These are phyloP conservation scores for Zeuzera pyrina DNA, from an alignment of 2,888 invertebrate species.

Conservation along the genomic window DNA sequence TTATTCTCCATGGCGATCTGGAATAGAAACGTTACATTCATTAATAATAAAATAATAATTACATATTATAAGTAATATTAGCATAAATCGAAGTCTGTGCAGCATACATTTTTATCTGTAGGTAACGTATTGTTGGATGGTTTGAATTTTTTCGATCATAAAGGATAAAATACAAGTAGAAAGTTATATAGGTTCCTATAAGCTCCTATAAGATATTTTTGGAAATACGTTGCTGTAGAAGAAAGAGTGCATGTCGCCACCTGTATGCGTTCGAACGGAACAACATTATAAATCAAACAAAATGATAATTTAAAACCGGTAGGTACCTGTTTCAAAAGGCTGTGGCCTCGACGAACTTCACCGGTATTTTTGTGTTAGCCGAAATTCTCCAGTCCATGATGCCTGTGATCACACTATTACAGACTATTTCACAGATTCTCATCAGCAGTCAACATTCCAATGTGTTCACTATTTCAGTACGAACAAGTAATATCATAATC, in stretches of 20 bases:
- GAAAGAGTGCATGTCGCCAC: slow-evolving; percentile 34
- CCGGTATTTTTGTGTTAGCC: slow-evolving; percentile 41
- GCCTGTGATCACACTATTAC: too few species aligned
- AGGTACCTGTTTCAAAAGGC: slow-evolving; percentile 69
- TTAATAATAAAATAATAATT: not conserved
- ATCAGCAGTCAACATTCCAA: slow-evolving; percentile 33
- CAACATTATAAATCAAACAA: slow-evolving; percentile 63
- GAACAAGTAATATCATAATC: slow-evolving; percentile 32
- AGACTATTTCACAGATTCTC: slow-evolving; percentile 18
- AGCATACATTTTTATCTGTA: too few species aligned
- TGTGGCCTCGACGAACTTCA: slow-evolving; percentile 61
- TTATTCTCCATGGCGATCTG: slow-evolving; percentile 28
- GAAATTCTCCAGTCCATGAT: slow-evolving; percentile 57
- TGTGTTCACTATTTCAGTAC: slow-evolving; percentile 17
- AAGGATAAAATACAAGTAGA: too few species aligned
- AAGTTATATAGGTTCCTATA: not conserved
- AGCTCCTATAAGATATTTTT: not conserved
- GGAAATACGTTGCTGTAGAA: not conserved
- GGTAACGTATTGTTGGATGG: too few species aligned
- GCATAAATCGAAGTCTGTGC: too few species aligned
- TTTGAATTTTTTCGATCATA: too few species aligned
- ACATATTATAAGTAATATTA: too few species aligned
- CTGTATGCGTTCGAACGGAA: slow-evolving; percentile 31
- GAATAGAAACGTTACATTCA: not conserved
- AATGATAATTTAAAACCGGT: slow-evolving; percentile 70